phyloP scores from a whole-genome alignment of 2,113 vertebrate species.

The Rhabdomys dilectus region DNA sequence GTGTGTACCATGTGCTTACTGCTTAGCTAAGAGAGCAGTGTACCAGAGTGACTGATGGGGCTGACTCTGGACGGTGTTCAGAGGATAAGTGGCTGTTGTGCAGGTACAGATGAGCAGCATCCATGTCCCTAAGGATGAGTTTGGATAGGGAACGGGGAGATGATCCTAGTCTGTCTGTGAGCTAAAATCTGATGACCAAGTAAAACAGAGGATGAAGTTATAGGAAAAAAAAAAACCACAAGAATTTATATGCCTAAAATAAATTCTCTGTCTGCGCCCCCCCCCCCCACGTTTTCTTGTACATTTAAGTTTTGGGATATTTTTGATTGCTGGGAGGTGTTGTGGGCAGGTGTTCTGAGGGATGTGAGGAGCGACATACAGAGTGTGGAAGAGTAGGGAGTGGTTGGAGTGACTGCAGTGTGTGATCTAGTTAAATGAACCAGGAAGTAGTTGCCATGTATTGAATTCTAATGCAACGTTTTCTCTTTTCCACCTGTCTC shows the following conservation, averaged over 20 bases:
- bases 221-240: conserved; percentile 13
- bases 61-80: not conserved
- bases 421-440: conserved; percentile 31
- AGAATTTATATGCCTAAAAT: conserved; percentile 2
- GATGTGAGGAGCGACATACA: not conserved
- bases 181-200: conserved; percentile 28
- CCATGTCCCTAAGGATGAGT: not conserved
- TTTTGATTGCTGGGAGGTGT: not conserved
- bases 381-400: not conserved
- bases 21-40: not conserved
- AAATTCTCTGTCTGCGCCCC: not conserved
- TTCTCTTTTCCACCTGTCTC: not conserved
- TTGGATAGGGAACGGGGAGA: not conserved
- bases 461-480: conserved; percentile 13
- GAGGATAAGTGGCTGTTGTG: not conserved
- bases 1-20: not conserved
- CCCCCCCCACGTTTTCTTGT: not conserved
- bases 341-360: not conserved
- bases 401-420: not conserved
- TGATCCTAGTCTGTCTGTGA: not conserved
- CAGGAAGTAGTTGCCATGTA: conserved; percentile 27
- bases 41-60: not conserved
- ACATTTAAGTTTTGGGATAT: conserved; percentile 17
- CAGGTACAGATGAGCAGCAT: not conserved
- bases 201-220: conserved; percentile 30